Base-by-base conservation (phyloP, 2,888 invertebrate species). In the Ophioninae sp. region DNA sequence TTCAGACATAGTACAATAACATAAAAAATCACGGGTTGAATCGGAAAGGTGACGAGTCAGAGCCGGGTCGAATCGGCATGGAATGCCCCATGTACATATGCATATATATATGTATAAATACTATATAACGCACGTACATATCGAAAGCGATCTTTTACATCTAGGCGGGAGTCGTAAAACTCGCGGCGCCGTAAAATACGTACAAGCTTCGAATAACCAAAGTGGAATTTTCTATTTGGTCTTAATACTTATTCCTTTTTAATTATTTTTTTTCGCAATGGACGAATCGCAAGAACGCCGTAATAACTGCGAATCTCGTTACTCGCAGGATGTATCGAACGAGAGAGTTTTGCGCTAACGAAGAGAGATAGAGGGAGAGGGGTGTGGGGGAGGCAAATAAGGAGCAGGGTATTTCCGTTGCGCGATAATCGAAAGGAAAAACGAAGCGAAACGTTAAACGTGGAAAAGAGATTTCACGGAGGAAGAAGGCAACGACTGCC, bases 261-360 rank as follows among this genome's bases (percentile, higher is more conserved):
- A 17, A 13, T 59, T 58, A 64, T 37, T 72, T 58, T 72, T 58
- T 63, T 37, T 56, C 13, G 23, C 22, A 69, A 64, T 64, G 6
- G 22, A 22, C 59, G 61, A 78, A 78, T 78, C 63, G 72, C 71
- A 20, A 69, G 72, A 56, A 17, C 51, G 59, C 17, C 79, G 79
- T 73, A 73, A 73, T 73, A 73, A 79, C 59, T 67, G 65, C 67
- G 59, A 73, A 79, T 65, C 73, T 73, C 65, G 72, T 79, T 73
- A 73, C 59, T 23, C 59, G 59, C 72, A 23, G 65, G 73, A 79
- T 73, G 72, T 65, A 67, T 67, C 73, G 73, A 72, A 63, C 78
- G 69, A 71, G 56, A 23, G 64, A 72, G 23, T n/a, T 9, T 39
- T 20, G n/a, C n/a, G 20, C 8, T 58, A 58, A 23, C 23, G 56